Base-by-base conservation (phyloP, 2,113 vertebrate genomes). In the Pterocles burchelli region DNA sequence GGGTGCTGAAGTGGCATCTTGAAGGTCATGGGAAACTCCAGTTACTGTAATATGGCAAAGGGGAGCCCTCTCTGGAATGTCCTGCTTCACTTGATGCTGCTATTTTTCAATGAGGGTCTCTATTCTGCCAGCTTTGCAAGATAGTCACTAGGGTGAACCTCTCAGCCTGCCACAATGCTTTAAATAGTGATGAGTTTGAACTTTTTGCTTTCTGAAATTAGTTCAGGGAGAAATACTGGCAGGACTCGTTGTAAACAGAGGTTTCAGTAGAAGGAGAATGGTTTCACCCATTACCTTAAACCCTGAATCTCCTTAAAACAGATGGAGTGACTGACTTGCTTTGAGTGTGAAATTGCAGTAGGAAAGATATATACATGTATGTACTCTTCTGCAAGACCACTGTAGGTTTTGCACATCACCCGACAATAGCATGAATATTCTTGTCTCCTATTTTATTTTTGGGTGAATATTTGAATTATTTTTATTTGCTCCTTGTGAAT, bases 11-110 rank as follows among this genome's bases (percentile, higher is more conserved):
- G 68, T 77, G 29, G 57, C 54, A 34, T 90, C 85, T 80, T 90
- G 96, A 96, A 97, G 89, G 92, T 94, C 88, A 54, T 24, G 38
- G 66, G 75, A 76, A 84, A 43, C 31, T 83, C 81, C 36, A 7
- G 33, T 70, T 41, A 59, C 49, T 78, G 46, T 65, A 52, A 80
- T 22, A 41, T 70, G 57, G 68, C 62, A 59, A 41, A 81, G 31
- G 63, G 63, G 54, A 88, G 41, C 41, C 49, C 28, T 57, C 16
- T 92, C 65, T 84, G 34, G 31, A 29, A 55, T 21, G 6, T n/a
- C 38, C 17, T 63, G 17, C 62, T 89, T 93, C 67, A 48, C 61
- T 78, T 83, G 48, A 22, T 81, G 74, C 13, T 95, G 75, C 84
- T 66, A 46, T 52, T 81, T 85, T 52, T 88, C 49, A 18, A 1